Conservation (phyloP, 2,113 vertebrate genomes). For the Halichoerus grypus region DNA sequence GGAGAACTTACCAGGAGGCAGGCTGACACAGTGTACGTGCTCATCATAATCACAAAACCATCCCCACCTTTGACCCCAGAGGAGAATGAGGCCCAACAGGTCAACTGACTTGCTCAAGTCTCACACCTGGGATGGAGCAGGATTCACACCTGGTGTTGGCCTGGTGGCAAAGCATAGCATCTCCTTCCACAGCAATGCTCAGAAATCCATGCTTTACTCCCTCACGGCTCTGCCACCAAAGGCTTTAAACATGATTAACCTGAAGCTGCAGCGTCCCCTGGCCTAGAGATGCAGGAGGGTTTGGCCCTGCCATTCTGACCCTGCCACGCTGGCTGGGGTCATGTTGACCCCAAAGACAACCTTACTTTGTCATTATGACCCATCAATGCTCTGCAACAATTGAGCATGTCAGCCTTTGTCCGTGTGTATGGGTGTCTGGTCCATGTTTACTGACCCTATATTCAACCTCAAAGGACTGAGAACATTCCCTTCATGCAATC, state of each 20-base stretch:
- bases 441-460: neutral
- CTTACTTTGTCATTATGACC: neutral
- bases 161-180: neutral
- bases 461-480: neutral
- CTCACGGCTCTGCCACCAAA: neutral
- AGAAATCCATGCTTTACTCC: fast-evolving
- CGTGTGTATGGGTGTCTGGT: fast-evolving
- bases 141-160: neutral
- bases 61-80: neutral
- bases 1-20: too few species aligned
- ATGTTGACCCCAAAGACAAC: neutral
- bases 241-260: neutral
- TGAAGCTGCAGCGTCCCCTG: neutral
- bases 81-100: neutral
- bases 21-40: fast-evolving
- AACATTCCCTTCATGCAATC: too few species aligned
- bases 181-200: neutral
- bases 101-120: neutral
- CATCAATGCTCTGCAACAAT: fast-evolving
- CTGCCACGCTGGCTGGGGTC: neutral
- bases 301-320: neutral
- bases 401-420: fast-evolving
- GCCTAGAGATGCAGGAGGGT: neutral
- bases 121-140: neutral
- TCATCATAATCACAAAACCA: neutral